A percentile compares a stretch with the other conserved stretches of the same genome.
These are phyloP conservation scores for Leptestheria dahalacensis DNA, from an alignment of 1,140 invertebrate species.

Conservation along the genomic window DNA sequence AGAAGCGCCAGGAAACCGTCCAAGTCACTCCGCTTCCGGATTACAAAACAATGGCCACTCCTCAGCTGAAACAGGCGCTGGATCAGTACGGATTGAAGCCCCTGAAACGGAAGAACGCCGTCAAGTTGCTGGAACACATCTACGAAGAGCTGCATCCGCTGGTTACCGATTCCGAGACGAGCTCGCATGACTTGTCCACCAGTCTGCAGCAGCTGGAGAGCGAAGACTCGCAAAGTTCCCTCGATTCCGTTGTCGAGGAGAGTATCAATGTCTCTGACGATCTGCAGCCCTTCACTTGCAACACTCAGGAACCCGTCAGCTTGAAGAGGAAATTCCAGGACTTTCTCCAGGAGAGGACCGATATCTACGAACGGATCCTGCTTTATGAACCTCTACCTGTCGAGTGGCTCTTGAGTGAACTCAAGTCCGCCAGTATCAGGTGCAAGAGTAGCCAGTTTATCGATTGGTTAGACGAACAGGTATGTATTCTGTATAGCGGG, in stretches of 20 bases:
- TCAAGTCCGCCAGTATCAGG: slow-evolving; percentile 30
- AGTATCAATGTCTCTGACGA: too few relatives aligned
- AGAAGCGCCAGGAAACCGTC: slow-evolving; percentile 14
- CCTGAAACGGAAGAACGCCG: slow-evolving; percentile 29
- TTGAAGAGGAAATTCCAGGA: slow-evolving; percentile 1
- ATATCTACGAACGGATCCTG: slow-evolving; percentile 30
- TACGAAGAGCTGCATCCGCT: slow-evolving; percentile 32
- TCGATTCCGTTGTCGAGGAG: neutral
- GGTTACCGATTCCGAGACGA: slow-evolving; percentile 20
- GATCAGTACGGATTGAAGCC: slow-evolving; percentile 32
- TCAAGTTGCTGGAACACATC: slow-evolving; percentile 31
- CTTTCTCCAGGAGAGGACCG: slow-evolving; percentile 25
- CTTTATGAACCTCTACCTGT: slow-evolving; percentile 33
- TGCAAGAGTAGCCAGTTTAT: slow-evolving; percentile 28
- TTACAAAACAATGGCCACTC: slow-evolving; percentile 29
- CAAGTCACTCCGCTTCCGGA: slow-evolving; percentile 27
- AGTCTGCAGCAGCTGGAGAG: neutral
- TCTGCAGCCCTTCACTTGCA: too few relatives aligned
- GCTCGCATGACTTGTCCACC: slow-evolving; percentile 8
- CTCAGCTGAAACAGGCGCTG: slow-evolving; percentile 30
- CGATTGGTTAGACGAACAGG: slow-evolving; percentile 34
- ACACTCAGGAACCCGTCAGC: neutral
- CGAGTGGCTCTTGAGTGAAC: slow-evolving; percentile 25
- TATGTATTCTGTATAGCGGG: slow-evolving; percentile 21
- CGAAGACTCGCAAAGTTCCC: neutral